Evolutionary conservation across 1,140 invertebrate genomes (phyloP).

Genomic region (Hestina assimilis): DNA sequence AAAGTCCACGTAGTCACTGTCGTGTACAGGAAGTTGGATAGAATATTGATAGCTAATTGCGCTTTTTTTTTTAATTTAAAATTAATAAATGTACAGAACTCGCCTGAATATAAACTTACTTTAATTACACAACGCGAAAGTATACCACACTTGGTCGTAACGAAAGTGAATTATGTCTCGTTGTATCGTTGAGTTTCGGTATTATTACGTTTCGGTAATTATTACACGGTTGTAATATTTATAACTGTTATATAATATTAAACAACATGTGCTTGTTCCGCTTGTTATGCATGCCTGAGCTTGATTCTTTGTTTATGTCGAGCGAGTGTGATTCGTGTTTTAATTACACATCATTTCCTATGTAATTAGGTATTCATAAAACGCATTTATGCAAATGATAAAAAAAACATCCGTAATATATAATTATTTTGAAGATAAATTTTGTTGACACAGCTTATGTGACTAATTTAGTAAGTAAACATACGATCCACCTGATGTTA

Average conservation of each 20-base stretch:
- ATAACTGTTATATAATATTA: not conserved
- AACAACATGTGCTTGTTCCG: not conserved
- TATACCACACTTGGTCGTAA: slow-evolving; percentile 40
- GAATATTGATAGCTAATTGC: no score
- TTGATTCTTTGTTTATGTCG: slow-evolving; percentile 4
- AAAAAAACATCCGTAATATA: no score
- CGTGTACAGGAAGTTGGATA: no score
- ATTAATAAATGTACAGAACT: no score
- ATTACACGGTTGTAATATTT: not conserved
- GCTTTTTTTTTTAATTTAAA: no score
- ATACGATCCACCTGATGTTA: no score
- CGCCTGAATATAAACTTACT: not conserved
- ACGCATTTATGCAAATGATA: not conserved
- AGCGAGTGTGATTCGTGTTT: slow-evolving; percentile 1
- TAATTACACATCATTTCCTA: not conserved
- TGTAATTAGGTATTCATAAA: slow-evolving; percentile 6
- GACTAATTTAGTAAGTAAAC: no score
- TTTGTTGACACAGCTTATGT: no score
- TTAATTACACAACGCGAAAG: slow-evolving; percentile 52
- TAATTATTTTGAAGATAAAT: no score
- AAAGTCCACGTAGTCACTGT: no score
- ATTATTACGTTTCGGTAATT: not conserved
- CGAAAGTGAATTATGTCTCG: slow-evolving; percentile 47
- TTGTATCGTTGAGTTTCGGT: not conserved
- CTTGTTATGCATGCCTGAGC: slow-evolving; percentile 12